Conservation (phyloP, 2,113 vertebrate species). For the Thamnaconus septentrionalis region DNA sequence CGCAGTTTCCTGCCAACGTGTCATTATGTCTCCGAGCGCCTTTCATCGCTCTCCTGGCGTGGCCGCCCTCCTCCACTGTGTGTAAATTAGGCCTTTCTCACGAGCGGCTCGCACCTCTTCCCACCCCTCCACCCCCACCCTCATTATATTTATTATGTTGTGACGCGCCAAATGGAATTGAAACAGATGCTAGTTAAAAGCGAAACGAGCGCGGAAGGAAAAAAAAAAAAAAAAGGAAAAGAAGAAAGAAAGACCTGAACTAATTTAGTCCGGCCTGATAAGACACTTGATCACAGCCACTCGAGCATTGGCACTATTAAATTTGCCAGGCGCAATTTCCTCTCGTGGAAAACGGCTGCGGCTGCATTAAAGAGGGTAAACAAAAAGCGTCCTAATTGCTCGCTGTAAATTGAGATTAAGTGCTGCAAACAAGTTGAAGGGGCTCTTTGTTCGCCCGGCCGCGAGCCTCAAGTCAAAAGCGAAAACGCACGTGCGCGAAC, state of each 20-base stretch:
- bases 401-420: constrained; percentile 69
- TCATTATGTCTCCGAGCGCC: too few species aligned
- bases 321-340: constrained; percentile 59
- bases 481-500: neutral
- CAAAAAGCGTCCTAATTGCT: constrained; percentile 65
- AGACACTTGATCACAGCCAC: constrained; percentile 67
- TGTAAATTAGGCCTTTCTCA: too few species aligned
- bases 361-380: constrained; percentile 62
- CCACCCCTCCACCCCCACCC: neutral
- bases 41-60: too few species aligned
- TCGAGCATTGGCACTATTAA: constrained; percentile 70
- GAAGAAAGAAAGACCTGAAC: constrained; percentile 46
- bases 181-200: constrained; percentile 66
- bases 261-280: constrained; percentile 68
- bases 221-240: too few species aligned
- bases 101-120: neutral
- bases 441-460: constrained; percentile 26
- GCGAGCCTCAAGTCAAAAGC: constrained; percentile 32
- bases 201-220: constrained; percentile 54
- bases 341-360: constrained; percentile 41
- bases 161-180: constrained; percentile 40
- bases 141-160: constrained; percentile 28
- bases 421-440: constrained; percentile 31
- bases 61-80: too few species aligned
- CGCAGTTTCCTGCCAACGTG: too few species aligned